Base-by-base conservation (phyloP, 2,113 vertebrate species). In the Leptosomus discolor region DNA sequence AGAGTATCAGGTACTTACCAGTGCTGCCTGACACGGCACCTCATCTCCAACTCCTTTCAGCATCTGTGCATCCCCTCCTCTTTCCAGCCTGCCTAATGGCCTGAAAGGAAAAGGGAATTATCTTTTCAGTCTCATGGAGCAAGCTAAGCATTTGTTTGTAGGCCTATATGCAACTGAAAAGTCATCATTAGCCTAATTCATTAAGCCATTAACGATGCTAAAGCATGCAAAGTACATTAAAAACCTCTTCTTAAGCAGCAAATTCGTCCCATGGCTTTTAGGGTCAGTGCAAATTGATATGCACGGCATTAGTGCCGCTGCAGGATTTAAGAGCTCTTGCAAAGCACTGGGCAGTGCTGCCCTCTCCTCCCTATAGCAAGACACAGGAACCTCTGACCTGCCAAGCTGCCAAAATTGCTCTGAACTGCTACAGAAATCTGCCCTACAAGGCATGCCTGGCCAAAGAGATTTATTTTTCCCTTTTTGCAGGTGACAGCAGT, bases 221-320 rank as follows among this genome's bases (percentile, higher is more conserved):
- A 93, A 92, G 57, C 63, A 77, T 80, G 45, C 10, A 80, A 94
- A 94, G 71, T 84, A 80, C 79, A 84, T 92, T 67, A 74, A 92
- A 96, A 93, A 46, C 41, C 36, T 86, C 46, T 81, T 57, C 60
- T 90, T 85, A 70, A 83, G 63, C 2, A 4, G 58, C 14, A 65
- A 83, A 83, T 88, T 65, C 6, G 65, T 70, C 71, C 67, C 4
- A 1, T 80, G 76, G 57, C 71, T 92, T 82, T 83, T 36, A 60
- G 90, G 90, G 85, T 83, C 85, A 83, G 17, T 61, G 14, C 46
- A 83, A 86, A 67, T 58, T 58, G 63, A 50, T 36, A 43, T 2
- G 21, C 2, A 1, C 6, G 39, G n/a, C 78, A 50, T 41, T 46
- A 57, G 17, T 64, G 54, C 56, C 3, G 2, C 46, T 63, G 32